phyloP scores from a whole-genome alignment of 2,888 invertebrate species.

The Leptinotarsa haldemani region DNA sequence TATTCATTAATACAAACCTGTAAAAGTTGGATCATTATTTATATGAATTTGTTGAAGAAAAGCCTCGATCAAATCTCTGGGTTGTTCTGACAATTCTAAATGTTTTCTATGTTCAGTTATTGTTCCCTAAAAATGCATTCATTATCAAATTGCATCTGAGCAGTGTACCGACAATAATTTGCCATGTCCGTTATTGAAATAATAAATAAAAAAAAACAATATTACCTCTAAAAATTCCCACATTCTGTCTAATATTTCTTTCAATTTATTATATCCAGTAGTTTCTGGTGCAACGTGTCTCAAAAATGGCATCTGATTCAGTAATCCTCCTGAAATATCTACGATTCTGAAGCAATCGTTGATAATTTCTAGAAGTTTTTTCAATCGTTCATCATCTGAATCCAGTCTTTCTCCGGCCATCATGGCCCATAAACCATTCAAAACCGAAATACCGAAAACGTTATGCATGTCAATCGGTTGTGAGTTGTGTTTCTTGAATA shows the following conservation, averaged over 20 bases:
- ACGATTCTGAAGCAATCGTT: slow-evolving; percentile 73
- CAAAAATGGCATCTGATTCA: slow-evolving; percentile 77
- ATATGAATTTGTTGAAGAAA: slow-evolving; percentile 72
- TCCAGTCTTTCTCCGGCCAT: slow-evolving; percentile 70
- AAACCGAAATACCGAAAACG: slow-evolving; percentile 71
- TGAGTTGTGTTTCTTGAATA: slow-evolving; percentile 60
- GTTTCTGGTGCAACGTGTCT: slow-evolving; percentile 73
- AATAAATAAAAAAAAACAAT: slow-evolving; percentile 23
- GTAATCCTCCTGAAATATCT: slow-evolving; percentile 75
- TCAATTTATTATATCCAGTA: slow-evolving; percentile 72
- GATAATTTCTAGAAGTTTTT: slow-evolving; percentile 70
- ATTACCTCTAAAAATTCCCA: slow-evolving; percentile 70
- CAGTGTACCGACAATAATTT: too few relatives aligned
- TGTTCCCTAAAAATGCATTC: slow-evolving; percentile 65
- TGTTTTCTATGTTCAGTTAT: slow-evolving; percentile 69
- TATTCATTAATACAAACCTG: slow-evolving; percentile 56
- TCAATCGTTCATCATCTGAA: slow-evolving; percentile 70
- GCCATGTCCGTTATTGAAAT: neutral
- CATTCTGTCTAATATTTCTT: slow-evolving; percentile 68
- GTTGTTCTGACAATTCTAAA: slow-evolving; percentile 64
- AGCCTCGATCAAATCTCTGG: slow-evolving; percentile 75
- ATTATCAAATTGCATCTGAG: neutral
- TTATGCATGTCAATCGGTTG: slow-evolving; percentile 64
- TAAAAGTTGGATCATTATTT: slow-evolving; percentile 65
- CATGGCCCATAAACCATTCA: slow-evolving; percentile 79